phyloP scores from a whole-genome alignment of 2,888 invertebrate genomes.

The Oligia strigilis region DNA sequence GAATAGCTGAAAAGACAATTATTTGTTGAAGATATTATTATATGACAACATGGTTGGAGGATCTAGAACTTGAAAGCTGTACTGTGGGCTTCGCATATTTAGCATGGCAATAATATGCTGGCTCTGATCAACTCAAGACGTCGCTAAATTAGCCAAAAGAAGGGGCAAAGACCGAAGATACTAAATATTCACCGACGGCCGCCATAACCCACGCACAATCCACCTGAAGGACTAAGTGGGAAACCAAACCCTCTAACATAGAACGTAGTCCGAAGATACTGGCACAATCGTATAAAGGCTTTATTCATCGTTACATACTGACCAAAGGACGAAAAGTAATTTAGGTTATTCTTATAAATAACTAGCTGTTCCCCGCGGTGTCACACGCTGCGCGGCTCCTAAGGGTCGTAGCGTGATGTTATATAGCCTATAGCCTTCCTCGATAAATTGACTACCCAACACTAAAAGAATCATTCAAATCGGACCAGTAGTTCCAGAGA shows the following conservation, averaged over 20 bases:
- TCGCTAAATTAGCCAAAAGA: background rate
- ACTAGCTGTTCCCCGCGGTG: no score
- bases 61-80: background rate
- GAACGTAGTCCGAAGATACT: background rate
- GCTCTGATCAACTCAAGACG: background rate
- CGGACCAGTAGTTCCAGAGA: no score
- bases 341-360: background rate
- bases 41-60: no score
- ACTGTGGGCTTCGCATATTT: background rate
- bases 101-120: background rate
- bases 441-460: no score
- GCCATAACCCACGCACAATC: background rate
- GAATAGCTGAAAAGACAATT: background rate
- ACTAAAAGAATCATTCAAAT: no score
- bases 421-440: no score
- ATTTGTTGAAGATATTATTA: background rate
- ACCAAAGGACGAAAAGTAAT: background rate
- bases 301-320: background rate
- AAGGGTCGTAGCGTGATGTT: no score
- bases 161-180: no score
- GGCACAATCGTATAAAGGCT: background rate
- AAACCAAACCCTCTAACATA: no score
- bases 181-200: background rate
- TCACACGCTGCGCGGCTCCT: no score
- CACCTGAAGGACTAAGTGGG: background rate